These are phyloP conservation scores for Diadophis punctatus DNA, from an alignment of 2,113 vertebrate species.

Conservation along the genomic window DNA sequence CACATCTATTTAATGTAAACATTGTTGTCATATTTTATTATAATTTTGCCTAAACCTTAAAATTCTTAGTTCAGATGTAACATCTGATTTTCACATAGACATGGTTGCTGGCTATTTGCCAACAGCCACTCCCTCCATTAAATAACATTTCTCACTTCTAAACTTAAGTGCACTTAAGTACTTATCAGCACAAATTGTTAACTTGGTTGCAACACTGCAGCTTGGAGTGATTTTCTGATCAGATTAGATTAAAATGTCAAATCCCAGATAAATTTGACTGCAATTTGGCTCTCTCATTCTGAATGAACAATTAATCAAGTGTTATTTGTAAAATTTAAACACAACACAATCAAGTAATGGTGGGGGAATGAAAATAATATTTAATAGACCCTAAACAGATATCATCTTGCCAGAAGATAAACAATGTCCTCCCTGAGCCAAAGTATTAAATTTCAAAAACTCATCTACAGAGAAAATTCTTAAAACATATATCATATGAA, in stretches of 20 bases:
- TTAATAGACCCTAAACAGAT: neutral
- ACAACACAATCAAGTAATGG: neutral
- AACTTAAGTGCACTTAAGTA: neutral
- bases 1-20: neutral
- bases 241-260: neutral
- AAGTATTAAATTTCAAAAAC: neutral
- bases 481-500: neutral
- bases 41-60: neutral
- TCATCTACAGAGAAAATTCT: neutral
- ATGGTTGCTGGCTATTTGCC: neutral
- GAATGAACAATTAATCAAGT: neutral
- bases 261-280: neutral
- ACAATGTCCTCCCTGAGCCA: neutral
- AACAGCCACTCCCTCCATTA: neutral
- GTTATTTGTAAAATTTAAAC: neutral
- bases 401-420: neutral
- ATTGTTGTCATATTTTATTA: neutral
- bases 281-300: neutral
- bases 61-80: neutral
- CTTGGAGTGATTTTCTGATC: neutral
- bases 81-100: neutral
- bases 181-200: neutral
- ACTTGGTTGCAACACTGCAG: neutral
- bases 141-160: neutral
- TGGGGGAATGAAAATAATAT: neutral